phyloP scores from a whole-genome alignment of 2,113 vertebrate species.

The Dipodomys spectabilis region DNA sequence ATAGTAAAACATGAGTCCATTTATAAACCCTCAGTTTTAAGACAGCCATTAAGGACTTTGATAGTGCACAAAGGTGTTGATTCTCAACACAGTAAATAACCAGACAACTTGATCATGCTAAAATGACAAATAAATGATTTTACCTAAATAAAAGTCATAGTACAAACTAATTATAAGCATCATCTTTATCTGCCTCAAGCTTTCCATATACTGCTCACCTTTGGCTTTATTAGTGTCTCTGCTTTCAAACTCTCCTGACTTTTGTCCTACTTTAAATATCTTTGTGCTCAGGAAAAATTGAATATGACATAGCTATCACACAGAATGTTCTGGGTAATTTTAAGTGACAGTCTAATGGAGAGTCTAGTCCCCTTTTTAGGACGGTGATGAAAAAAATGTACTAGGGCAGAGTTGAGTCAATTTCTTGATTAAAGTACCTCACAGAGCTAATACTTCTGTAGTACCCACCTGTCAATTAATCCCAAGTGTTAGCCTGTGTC shows the following conservation, averaged over 20 bases:
- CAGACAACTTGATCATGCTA: not conserved
- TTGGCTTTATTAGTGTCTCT: not conserved
- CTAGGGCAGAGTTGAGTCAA: not conserved
- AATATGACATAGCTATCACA: constrained; percentile 31
- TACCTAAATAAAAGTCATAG: not conserved
- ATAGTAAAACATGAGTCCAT: not conserved
- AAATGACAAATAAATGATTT: not conserved
- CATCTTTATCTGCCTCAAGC: not conserved
- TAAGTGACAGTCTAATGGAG: constrained; percentile 46
- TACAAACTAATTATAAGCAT: not conserved
- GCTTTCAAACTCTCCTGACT: not conserved
- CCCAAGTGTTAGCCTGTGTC: not conserved
- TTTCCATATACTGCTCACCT: not conserved
- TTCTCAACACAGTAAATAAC: not conserved
- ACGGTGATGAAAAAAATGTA: not conserved
- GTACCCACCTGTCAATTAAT: constrained; percentile 38
- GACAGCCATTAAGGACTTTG: not conserved
- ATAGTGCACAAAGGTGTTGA: not conserved
- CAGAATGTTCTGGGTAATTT: constrained; percentile 49
- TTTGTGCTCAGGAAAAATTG: not conserved
- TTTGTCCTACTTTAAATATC: not conserved
- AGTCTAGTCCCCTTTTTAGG: not conserved
- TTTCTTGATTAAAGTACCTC: constrained; percentile 43
- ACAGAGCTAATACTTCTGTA: not conserved
- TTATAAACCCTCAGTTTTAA: constrained; percentile 23